These are phyloP conservation scores for Rhamphomyia laevipes DNA, from an alignment of 2,888 invertebrate genomes.

Conservation along the genomic window DNA sequence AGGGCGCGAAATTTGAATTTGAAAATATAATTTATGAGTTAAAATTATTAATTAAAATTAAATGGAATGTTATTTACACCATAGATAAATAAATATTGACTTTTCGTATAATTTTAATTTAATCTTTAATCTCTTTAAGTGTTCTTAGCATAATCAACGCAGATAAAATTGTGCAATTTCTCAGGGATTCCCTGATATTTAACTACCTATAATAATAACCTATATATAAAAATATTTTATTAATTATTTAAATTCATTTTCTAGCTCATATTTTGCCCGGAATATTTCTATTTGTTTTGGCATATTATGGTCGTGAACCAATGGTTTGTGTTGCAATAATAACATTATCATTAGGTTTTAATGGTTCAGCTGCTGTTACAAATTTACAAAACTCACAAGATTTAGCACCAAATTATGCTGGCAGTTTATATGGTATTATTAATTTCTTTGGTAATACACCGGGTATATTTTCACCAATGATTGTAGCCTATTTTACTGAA, in stretches of 20 bases:
- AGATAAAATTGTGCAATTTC: too few species aligned
- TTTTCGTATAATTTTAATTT: too few species aligned
- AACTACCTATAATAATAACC: too few species aligned
- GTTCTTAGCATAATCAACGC: too few species aligned
- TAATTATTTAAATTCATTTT: slow-evolving; percentile 4
- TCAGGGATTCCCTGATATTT: too few species aligned
- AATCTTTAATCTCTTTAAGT: too few species aligned
- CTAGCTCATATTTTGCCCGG: slow-evolving; percentile 48
- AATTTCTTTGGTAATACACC: slow-evolving; percentile 59
- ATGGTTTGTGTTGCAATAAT: slow-evolving; percentile 52
- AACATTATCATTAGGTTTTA: slow-evolving; percentile 54
- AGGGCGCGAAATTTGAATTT: too few species aligned
- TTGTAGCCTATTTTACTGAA: slow-evolving; percentile 44
- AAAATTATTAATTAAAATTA: too few species aligned
- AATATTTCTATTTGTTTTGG: slow-evolving; percentile 43
- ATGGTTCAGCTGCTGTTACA: slow-evolving; percentile 49
- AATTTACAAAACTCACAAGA: slow-evolving; percentile 56
- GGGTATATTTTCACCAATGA: slow-evolving; percentile 57
- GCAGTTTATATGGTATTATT: slow-evolving; percentile 59
- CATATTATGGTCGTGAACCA: slow-evolving; percentile 49
- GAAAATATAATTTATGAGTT: too few species aligned
- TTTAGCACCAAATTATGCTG: slow-evolving; percentile 61
- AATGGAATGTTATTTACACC: too few species aligned
- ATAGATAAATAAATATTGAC: too few species aligned
- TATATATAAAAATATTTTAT: slow-evolving; percentile 1